These are phyloP conservation scores for Trachelus stipa DNA, from an alignment of 2,888 invertebrate genomes.

Conservation along the genomic window DNA sequence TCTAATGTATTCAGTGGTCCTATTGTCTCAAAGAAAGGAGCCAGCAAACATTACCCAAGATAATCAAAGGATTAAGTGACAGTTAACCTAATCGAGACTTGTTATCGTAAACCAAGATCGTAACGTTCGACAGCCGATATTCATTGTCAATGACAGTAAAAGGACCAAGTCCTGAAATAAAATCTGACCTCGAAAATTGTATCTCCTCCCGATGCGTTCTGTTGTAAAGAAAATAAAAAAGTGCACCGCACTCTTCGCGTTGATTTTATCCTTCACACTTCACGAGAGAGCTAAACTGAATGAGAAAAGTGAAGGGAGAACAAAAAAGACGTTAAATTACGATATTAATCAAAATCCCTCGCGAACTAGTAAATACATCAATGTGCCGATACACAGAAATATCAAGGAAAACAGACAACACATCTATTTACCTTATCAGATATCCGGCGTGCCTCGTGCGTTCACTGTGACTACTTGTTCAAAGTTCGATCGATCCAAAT, in stretches of 20 bases:
- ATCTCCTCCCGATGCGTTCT: background rate
- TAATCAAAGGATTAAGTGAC: background rate
- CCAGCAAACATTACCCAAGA: background rate
- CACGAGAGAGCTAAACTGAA: background rate
- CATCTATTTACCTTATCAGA: slow-evolving; percentile 1
- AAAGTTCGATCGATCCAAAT: slow-evolving; percentile 53
- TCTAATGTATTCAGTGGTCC: background rate
- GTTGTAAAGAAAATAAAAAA: background rate
- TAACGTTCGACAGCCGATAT: background rate
- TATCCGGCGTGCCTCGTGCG: background rate
- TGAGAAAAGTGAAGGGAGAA: background rate
- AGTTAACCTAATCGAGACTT: background rate
- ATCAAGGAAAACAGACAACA: background rate
- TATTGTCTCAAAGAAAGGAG: background rate
- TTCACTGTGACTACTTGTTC: slow-evolving; percentile 35
- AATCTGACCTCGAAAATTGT: background rate
- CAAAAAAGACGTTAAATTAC: background rate
- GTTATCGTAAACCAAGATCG: background rate
- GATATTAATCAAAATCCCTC: background rate
- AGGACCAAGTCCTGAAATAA: background rate
- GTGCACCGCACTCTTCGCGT: background rate
- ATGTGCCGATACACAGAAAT: background rate
- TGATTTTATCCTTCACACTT: background rate
- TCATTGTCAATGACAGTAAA: background rate
- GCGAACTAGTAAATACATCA: background rate